phyloP scores from a whole-genome alignment of 1,140 invertebrate genomes.

The Euura lappo region DNA sequence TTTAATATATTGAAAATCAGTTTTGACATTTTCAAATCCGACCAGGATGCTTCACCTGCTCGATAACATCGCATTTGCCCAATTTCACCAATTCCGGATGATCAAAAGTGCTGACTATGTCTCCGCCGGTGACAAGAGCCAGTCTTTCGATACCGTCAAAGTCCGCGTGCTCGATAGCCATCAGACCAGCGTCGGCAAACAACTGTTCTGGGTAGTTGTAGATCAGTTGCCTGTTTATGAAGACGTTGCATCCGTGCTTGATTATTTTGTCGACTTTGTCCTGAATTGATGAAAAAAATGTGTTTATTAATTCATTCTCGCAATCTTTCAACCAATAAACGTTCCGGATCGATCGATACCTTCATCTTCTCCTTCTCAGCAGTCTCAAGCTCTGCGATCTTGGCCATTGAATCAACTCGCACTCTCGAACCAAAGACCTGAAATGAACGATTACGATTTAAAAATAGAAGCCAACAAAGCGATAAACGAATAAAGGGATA shows the following conservation, averaged over 20 bases:
- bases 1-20: slow-evolving; percentile 17
- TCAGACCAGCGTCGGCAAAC: slow-evolving; percentile 97
- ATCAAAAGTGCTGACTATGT: slow-evolving; percentile 99
- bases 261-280: slow-evolving; percentile 98
- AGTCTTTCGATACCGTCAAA: slow-evolving; percentile 99
- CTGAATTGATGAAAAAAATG: slow-evolving; percentile 29
- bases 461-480: slow-evolving; percentile 35
- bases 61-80: slow-evolving; percentile 94
- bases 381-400: slow-evolving; percentile 96
- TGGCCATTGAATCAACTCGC: slow-evolving; percentile 96
- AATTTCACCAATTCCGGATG: slow-evolving; percentile 90
- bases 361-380: slow-evolving; percentile 99
- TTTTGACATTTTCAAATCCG: not conserved
- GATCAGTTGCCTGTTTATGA: slow-evolving; percentile 99
- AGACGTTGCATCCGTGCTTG: slow-evolving; percentile 96
- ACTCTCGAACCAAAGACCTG: slow-evolving; percentile 95
- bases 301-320: not conserved
- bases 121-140: slow-evolving; percentile 96
- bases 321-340: slow-evolving; percentile 15
- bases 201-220: slow-evolving; percentile 99
- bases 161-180: slow-evolving; percentile 99
- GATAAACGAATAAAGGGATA: slow-evolving; percentile 8
- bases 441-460: slow-evolving; percentile 16
- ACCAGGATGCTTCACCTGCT: slow-evolving; percentile 70
- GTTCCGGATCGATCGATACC: slow-evolving; percentile 34